These are phyloP conservation scores for Gari tellinella DNA, from an alignment of 2,888 invertebrate species.

Conservation along the genomic window DNA sequence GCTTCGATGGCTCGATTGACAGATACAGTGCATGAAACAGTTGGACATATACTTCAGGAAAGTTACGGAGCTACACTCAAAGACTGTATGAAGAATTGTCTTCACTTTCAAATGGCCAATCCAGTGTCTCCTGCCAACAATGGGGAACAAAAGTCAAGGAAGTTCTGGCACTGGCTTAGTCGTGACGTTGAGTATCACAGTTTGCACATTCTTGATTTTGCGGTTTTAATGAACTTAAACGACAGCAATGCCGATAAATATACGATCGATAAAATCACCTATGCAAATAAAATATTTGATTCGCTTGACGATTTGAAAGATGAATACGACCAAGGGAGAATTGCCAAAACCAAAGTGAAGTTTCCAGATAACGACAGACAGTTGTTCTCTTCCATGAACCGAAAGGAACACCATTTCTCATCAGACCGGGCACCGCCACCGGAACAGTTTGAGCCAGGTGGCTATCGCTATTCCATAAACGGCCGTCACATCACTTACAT, in stretches of 20 bases:
- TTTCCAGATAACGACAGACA: slow-evolving; percentile 17
- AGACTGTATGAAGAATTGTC: slow-evolving; percentile 52
- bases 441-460: slow-evolving; percentile 70
- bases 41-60: slow-evolving; percentile 61
- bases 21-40: slow-evolving; percentile 42
- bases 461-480: slow-evolving; percentile 71
- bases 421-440: slow-evolving; percentile 57
- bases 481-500: slow-evolving; percentile 69
- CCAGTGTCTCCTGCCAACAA: slow-evolving; percentile 54
- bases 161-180: slow-evolving; percentile 62
- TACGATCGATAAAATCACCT: slow-evolving; percentile 61
- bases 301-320: slow-evolving; percentile 52
- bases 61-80: slow-evolving; percentile 60
- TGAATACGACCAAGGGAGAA: slow-evolving; percentile 31
- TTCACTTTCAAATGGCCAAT: slow-evolving; percentile 48
- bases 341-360: slow-evolving; percentile 10
- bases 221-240: slow-evolving; percentile 62
- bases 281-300: slow-evolving; percentile 60
- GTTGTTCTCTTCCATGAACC: slow-evolving; percentile 21
- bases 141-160: slow-evolving; percentile 30
- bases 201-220: slow-evolving; percentile 70
- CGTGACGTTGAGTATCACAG: slow-evolving; percentile 63
- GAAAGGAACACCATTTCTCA: slow-evolving; percentile 59
- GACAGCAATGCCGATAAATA: slow-evolving; percentile 54
- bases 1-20: background rate